Conservation (phyloP, 2,888 invertebrate species). For the Aphidoletes aphidimyza region DNA sequence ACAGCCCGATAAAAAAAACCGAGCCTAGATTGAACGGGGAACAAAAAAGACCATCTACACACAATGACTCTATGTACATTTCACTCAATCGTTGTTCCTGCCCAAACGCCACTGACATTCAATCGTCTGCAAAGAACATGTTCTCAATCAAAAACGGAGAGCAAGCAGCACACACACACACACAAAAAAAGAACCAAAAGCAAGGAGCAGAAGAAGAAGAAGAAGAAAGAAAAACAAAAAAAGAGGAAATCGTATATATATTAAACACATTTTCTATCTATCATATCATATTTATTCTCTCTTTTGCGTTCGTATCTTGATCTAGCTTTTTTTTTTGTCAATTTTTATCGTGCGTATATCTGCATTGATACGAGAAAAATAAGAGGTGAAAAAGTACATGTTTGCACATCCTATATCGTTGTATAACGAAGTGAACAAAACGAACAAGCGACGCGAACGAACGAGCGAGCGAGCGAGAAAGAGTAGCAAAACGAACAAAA, state of each 20-base stretch:
- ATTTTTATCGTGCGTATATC: background rate
- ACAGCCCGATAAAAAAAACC: background rate
- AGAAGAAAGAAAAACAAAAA: background rate
- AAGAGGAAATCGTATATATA: background rate
- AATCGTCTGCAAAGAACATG: constrained; percentile 27
- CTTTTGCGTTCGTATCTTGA: background rate
- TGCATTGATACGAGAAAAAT: background rate
- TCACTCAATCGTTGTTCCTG: background rate
- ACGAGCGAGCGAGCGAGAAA: background rate
- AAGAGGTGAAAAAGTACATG: constrained; percentile 6
- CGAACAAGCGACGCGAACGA: background rate
- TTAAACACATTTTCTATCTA: constrained; percentile 14
- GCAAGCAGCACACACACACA: too few relatives aligned
- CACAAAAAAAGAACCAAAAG: too few relatives aligned
- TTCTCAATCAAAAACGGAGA: background rate
- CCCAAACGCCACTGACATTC: constrained; percentile 1
- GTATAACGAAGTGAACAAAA: background rate
- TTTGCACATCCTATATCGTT: background rate
- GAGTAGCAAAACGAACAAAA: background rate
- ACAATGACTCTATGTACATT: constrained; percentile 34
- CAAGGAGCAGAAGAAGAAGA: too few relatives aligned
- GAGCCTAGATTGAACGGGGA: background rate
- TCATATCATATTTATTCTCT: constrained; percentile 15
- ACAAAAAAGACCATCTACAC: constrained; percentile 21
- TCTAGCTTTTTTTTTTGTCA: background rate